Conservation (phyloP, 2,797 vertebrate genomes). For the Psittacula derbiana region DNA sequence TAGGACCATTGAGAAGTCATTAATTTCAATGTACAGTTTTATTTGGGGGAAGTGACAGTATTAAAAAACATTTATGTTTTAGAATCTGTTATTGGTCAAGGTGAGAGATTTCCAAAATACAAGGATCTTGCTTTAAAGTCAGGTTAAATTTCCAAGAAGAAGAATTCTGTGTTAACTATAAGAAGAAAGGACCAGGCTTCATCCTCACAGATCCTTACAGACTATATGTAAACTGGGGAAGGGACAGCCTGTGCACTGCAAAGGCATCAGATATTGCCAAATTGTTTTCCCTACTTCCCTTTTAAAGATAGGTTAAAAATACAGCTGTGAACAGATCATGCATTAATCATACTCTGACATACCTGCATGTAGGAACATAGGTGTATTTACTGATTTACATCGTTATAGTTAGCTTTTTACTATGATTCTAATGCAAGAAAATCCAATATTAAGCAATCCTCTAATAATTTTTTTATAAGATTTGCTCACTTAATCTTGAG, state of each 20-base stretch:
- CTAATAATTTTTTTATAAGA: background rate
- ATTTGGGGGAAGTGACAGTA: background rate
- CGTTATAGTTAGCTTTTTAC: background rate
- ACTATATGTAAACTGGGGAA: fast-evolving
- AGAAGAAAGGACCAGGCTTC: background rate
- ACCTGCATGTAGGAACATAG: background rate
- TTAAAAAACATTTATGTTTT: background rate
- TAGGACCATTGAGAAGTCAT: background rate
- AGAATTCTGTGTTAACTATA: background rate
- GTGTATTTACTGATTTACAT: background rate
- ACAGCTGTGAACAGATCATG: background rate
- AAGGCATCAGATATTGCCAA: background rate
- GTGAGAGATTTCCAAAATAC: background rate
- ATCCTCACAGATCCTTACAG: background rate
- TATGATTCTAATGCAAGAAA: background rate
- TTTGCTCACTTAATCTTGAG: conserved; percentile 5
- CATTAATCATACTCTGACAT: background rate
- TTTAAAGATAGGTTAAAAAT: background rate
- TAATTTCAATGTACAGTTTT: background rate
- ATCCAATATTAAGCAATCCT: background rate
- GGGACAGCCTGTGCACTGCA: background rate
- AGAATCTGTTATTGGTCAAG: background rate
- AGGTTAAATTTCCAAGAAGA: background rate
- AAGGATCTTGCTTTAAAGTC: background rate
- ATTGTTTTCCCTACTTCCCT: background rate